Conservation (phyloP, 2,113 vertebrate species). For the Thunnus maccoyii region DNA sequence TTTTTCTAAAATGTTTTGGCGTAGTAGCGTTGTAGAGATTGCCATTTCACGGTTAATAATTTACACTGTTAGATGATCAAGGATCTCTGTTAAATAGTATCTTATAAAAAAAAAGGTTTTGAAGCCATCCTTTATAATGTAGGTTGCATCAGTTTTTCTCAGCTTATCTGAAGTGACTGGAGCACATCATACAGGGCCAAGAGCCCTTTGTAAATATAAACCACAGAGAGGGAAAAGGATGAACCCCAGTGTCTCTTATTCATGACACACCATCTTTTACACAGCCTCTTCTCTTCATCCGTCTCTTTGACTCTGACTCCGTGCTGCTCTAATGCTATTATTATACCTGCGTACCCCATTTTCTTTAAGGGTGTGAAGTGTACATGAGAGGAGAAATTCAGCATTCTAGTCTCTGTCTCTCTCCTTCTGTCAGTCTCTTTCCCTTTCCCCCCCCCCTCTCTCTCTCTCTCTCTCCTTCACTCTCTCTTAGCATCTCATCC, state of each 20-base stretch:
- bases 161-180: slow-evolving; percentile 19
- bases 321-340: slow-evolving; percentile 61
- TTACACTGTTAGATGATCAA: background rate
- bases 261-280: slow-evolving; percentile 45
- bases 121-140: slow-evolving; percentile 1
- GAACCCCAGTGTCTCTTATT: slow-evolving; percentile 40
- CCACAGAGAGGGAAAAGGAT: background rate
- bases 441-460: background rate
- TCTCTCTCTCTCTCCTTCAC: background rate
- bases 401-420: slow-evolving; percentile 36
- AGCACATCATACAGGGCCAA: slow-evolving; percentile 14
- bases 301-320: slow-evolving; percentile 41
- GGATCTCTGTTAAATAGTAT: background rate
- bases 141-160: background rate
- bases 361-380: slow-evolving; percentile 48
- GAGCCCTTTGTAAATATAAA: slow-evolving; percentile 48
- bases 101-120: slow-evolving; percentile 4
- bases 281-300: slow-evolving; percentile 35
- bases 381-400: slow-evolving; percentile 41
- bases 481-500: slow-evolving; percentile 34
- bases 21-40: background rate
- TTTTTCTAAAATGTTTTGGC: slow-evolving; percentile 28
- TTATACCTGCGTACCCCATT: slow-evolving; percentile 47
- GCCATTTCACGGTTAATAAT: slow-evolving; percentile 14
- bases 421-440: slow-evolving; percentile 33